Base-by-base conservation (phyloP, 2,113 vertebrate species). In the Alaudala cheleensis region DNA sequence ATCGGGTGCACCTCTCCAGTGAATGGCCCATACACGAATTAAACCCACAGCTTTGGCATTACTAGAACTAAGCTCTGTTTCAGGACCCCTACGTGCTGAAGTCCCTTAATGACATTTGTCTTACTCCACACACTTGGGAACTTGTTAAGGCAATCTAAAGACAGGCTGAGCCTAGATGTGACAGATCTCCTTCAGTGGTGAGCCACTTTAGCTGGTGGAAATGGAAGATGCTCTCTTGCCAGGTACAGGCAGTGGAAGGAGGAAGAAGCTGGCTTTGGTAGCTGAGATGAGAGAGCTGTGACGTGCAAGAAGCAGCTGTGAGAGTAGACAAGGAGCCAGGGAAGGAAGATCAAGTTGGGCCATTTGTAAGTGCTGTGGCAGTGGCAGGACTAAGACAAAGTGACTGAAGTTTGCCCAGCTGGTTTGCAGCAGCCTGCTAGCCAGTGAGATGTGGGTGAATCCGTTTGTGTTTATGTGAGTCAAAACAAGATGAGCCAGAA, bases 271-370 rank as follows among this genome's bases (percentile, higher is more conserved):
- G 57, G 15, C 57, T 66, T 34, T 29, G 29, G 31, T 28, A 24
- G 14, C 0, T 5, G 33, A 58, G 20, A 15, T 0, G 0, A 31
- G 25, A 44, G 26, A 28, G 13, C 18, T 4, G 2, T 4, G 24
- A 66, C 2, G 7, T 39, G 21, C 42, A 53, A 34, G n/a, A n/a
- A 86, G 29, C 29, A 33, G 39, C 42, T 31, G 26, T 18, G 14
- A 0, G 4, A 61, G 64, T 10, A 3, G 25, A 29, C 7, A 3
- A 42, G 49, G 29, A 67, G 40, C 6, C 9, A 7, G 44, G 28
- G 29, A 17, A n/a, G 31, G 33, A 54, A 66, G 34, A 29, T 23
- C 9, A 2, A 37, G 25, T 24, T 20, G 29, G 60, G 26, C 26
- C 11, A 6, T 26, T 25, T 45, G 1, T 14, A 33, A 47, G 22